These are phyloP conservation scores for Podargus strigoides DNA, from an alignment of 2,797 vertebrate species.

Conservation along the genomic window DNA sequence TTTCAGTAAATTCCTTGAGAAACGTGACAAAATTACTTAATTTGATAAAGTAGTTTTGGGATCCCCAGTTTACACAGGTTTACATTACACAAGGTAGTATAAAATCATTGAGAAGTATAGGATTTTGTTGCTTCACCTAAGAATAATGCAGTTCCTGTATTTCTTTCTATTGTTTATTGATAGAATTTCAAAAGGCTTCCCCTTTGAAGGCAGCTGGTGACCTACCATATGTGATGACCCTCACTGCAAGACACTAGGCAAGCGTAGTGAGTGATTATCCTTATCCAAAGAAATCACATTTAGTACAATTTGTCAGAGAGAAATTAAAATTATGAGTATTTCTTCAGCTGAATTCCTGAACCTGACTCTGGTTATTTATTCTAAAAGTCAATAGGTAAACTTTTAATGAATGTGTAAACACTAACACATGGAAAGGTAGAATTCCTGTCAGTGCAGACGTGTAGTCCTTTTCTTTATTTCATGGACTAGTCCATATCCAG, in stretches of 20 bases:
- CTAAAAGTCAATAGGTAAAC: neutral
- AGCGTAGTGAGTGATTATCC: neutral
- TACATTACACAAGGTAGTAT: neutral
- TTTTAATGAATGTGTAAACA: neutral
- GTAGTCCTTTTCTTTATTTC: neutral
- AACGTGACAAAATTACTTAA: neutral
- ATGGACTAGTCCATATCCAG: neutral
- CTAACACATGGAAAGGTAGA: neutral
- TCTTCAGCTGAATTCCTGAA: neutral
- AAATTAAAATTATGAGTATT: neutral
- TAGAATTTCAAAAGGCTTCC: neutral
- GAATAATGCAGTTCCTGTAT: neutral
- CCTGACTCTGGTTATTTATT: neutral
- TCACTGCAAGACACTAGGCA: neutral
- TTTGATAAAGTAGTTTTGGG: neutral
- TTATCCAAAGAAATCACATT: neutral
- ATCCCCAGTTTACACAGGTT: neutral
- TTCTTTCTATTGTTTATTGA: neutral
- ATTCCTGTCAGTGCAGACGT: neutral
- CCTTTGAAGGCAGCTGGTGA: neutral
- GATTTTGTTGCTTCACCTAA: neutral
- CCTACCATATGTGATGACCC: neutral
- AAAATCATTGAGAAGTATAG: neutral
- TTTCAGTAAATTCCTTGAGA: neutral
- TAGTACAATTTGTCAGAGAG: neutral